Base-by-base conservation (phyloP, 2,888 invertebrate species). In the Drosophila ezoana region DNA sequence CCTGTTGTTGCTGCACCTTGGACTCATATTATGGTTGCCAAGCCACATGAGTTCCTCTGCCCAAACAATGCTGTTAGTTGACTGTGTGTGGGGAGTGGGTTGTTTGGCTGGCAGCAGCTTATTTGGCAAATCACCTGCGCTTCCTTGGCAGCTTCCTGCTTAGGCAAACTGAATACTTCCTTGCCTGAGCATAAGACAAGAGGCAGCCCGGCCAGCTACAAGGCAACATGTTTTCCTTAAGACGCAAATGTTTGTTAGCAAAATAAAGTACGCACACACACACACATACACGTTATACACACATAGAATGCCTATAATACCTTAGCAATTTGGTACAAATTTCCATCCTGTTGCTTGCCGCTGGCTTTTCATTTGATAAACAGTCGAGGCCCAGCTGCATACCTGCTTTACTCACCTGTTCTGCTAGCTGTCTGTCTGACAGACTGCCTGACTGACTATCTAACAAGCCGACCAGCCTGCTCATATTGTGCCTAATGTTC, bases 101-200 rank as follows among this genome's bases (percentile, higher is more conserved):
- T 28, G 28, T 32, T 4, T 14, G 14, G 14, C 9, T 44, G 40
- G 20, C 23, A 63, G 45, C 57, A 67, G 78, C 79, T 76, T 88
- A 83, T 84, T 82, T 87, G 79, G 76, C 76, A 89, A 90, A 89
- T 90, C 90, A 90, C 82, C 90, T 89, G 85, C 76, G 84, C 82
- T 90, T 90, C 89, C 89, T 84, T 78, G 68, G 65, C 78, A 88
- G 83, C 84, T 84, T 89, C 90, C 89, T 88, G 88, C 76, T 85
- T 68, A 70, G 73, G 71, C 74, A 76, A 79, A 87, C 85, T 65
- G 87, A 89, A 85, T 89, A 84, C 87, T 89, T 89, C 81, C 85
- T 68, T 45, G 76, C 52, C 49, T 69, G 58, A 66, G 56, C 62
- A 58, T 67, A 72, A 88, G 80, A 82, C 71, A 76, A 67, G 72